Conservation (phyloP, 2,797 vertebrate species). For the Diglossa cyanea region DNA sequence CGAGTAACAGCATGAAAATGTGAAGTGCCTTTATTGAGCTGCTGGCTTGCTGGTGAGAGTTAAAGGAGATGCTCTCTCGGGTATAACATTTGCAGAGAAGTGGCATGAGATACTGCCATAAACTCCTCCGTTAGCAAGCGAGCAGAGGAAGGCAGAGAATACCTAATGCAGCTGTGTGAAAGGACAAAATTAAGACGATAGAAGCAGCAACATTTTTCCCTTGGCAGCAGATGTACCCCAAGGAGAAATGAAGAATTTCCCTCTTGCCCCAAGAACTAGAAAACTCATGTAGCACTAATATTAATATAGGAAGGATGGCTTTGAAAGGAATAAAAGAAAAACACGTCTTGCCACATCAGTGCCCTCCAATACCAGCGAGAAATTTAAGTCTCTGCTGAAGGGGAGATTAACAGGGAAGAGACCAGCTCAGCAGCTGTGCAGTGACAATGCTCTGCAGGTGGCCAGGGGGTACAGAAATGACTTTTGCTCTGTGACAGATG, state of each 20-base stretch:
- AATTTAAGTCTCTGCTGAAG: not conserved
- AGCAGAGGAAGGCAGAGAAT: not conserved
- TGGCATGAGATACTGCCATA: slow-evolving; percentile 7
- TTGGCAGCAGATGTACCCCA: not conserved
- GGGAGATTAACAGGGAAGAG: not conserved
- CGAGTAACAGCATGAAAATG: slow-evolving; percentile 25
- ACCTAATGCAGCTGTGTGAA: not conserved
- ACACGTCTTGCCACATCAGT: not conserved
- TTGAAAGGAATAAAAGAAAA: not conserved
- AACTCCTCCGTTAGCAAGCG: not conserved
- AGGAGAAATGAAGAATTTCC: not conserved
- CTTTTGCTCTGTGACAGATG: not conserved
- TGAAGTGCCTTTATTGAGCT: slow-evolving; percentile 34
- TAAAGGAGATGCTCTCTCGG: not conserved
- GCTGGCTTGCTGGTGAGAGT: slow-evolving; percentile 34
- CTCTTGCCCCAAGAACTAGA: not conserved
- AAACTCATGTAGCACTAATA: not conserved
- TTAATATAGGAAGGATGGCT: not conserved
- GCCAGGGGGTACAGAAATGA: not conserved
- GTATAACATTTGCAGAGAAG: slow-evolving; percentile 39
- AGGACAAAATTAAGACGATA: not conserved
- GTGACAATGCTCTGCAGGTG: not conserved
- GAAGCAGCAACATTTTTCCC: not conserved
- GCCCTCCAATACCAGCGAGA: not conserved
- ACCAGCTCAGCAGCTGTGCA: not conserved